Percentiles rank a stretch among this genome's conserved stretches.
Evolutionary conservation across 2,888 invertebrate genomes (phyloP).

Genomic region (Aradus depressus): DNA sequence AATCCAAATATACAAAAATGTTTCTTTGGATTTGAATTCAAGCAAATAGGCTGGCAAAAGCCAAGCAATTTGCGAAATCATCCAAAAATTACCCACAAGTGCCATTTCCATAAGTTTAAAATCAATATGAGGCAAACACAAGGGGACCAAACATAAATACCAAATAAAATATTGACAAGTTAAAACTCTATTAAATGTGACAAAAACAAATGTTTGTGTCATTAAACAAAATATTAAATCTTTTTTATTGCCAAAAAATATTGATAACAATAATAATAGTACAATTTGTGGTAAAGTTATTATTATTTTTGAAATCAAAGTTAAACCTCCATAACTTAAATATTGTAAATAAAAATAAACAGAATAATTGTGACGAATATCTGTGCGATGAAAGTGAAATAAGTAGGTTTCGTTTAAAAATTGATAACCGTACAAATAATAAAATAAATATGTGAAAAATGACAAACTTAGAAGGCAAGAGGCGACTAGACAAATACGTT

Average conservation of each 20-base stretch:
- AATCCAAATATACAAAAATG: conserved; percentile 74
- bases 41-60: conserved; percentile 78
- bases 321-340: conserved; percentile 48
- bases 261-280: conserved; percentile 50
- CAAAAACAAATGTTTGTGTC: conserved; percentile 72
- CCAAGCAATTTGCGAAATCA: conserved; percentile 72
- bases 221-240: conserved; percentile 79
- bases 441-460: conserved; percentile 51
- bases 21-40: conserved; percentile 77
- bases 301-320: conserved; percentile 49
- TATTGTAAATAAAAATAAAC: conserved; percentile 89
- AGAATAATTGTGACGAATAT: conserved; percentile 92
- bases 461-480: conserved; percentile 51
- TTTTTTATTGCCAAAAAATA: conserved; percentile 51
- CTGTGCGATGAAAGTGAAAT: conserved; percentile 79
- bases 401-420: conserved; percentile 86
- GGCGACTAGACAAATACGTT: conserved; percentile 50
- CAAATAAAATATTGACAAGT: conserved; percentile 97
- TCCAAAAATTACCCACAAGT: conserved; percentile 49
- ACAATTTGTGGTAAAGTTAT: conserved; percentile 58
- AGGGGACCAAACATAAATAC: conserved; percentile 81
- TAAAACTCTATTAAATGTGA: conserved; percentile 87
- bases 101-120: conserved; percentile 38
- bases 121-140: conserved; percentile 53
- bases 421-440: conserved; percentile 67